Evolutionary conservation across 2,888 invertebrate genomes (phyloP), one percentile per base, ranked within the genome.

Genomic region (Lepidochitona cinerea): DNA sequence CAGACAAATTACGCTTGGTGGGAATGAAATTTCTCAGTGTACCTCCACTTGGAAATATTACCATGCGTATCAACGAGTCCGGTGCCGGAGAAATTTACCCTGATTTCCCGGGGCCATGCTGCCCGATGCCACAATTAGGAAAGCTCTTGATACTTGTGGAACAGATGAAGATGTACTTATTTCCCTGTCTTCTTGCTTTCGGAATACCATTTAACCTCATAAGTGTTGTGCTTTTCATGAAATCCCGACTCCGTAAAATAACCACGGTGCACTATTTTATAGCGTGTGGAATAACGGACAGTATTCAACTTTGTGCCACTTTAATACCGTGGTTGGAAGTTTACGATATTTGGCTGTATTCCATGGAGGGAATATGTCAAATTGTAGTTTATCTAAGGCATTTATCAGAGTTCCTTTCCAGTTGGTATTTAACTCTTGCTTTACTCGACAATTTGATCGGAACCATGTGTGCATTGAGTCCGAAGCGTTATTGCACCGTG

Each of bases 391-490:
- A 66, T 33, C 37, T 66, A 9, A 18, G 18, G n/a, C 66, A 66
- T 66, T 37, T 66, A n/a, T 36, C 66, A 4, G 37, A 66, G 14
- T 66, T 66, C 66, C 66, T 66, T 14, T 66, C 66, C 35, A 66
- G 37, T 26, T 66, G 66, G 66, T 66, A 37, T 37, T 3, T 66
- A 4, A n/a, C 37, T 18, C 37, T 66, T 14, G 66, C 66, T 36
- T 26, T 66, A 14, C n/a, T 66, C 18, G 66, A 66, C 26, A 37
- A 23, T 18, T 66, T 35, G 66, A 66, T 66, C 12, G n/a, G 29
- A 18, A 66, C 14, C 23, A 9, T 36, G 3, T 36, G 18, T 36
- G n/a, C n/a, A 18, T 59, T 29, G 29, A 59, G 26, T 29, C 59
- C 59, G 26, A 66, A 66, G 37, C 35, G 37, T n/a, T 37, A 37